phyloP scores from a whole-genome alignment of 2,113 vertebrate species.

The Spea multiplicata region DNA sequence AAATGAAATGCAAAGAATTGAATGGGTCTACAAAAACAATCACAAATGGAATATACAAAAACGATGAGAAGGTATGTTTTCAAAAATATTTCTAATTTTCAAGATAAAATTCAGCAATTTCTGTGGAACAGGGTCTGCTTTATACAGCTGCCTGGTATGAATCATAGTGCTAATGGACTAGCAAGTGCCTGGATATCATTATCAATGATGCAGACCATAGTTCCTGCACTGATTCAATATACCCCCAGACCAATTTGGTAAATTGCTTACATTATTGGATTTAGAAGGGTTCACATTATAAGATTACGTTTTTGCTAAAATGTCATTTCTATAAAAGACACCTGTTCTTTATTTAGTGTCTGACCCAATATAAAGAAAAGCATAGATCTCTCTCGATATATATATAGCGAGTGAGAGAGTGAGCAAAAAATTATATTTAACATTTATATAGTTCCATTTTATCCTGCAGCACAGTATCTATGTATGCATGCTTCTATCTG shows the following conservation, averaged over 20 bases:
- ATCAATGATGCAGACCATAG: constrained; percentile 57
- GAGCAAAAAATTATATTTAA: too few relatives aligned
- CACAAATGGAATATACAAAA: neutral
- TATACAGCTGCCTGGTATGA: constrained; percentile 54
- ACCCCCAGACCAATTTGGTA: constrained; percentile 59
- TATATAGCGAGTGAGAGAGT: too few relatives aligned
- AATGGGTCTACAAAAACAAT: too few relatives aligned
- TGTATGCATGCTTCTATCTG: neutral
- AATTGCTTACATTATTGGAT: constrained; percentile 55
- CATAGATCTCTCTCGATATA: neutral
- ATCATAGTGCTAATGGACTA: constrained; percentile 59
- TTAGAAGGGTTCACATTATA: constrained; percentile 59
- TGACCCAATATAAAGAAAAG: constrained; percentile 44
- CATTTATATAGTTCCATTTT: too few relatives aligned
- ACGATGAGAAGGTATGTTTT: neutral
- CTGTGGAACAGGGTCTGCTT: neutral
- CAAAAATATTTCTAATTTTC: neutral
- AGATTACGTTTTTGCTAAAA: constrained; percentile 61
- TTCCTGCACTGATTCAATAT: constrained; percentile 53
- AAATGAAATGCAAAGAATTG: too few relatives aligned
- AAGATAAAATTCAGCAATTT: neutral
- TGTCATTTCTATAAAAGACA: constrained; percentile 55
- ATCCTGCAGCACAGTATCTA: neutral
- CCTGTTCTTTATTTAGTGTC: constrained; percentile 27
- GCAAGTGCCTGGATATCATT: constrained; percentile 57